These are phyloP conservation scores for Cyphomyrus discorhynchus DNA, from an alignment of 2,113 vertebrate genomes.

Conservation along the genomic window DNA sequence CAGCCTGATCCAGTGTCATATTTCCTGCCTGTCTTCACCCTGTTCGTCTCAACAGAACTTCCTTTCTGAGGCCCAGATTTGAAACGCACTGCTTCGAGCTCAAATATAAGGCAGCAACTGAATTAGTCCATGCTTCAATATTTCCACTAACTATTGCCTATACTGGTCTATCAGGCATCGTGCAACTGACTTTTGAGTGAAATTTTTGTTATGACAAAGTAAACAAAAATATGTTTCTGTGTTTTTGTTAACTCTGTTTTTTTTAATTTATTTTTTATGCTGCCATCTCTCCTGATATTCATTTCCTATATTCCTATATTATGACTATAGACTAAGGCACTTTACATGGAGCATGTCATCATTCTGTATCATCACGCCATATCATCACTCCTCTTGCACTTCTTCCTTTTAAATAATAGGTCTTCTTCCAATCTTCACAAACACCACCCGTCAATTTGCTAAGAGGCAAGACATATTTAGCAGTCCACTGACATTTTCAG, in stretches of 20 bases:
- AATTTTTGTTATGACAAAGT: neutral
- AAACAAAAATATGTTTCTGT: neutral
- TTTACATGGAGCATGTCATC: neutral
- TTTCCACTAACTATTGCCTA: neutral
- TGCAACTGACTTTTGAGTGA: neutral
- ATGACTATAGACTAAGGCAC: neutral
- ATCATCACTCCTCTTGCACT: neutral
- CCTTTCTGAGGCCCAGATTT: neutral
- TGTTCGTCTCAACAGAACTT: slow-evolving; percentile 24
- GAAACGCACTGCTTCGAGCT: slow-evolving; percentile 13
- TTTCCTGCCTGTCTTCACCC: slow-evolving; percentile 22
- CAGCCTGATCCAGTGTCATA: slow-evolving; percentile 48
- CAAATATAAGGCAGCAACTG: slow-evolving; percentile 14
- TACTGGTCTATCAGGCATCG: neutral
- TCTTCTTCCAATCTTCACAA: neutral
- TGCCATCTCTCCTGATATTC: neutral
- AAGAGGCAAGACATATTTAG: neutral
- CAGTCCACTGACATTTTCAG: neutral
- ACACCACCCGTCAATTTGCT: neutral
- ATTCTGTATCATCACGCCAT: neutral
- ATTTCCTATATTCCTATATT: neutral
- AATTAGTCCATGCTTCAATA: neutral
- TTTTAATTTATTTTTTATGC: neutral
- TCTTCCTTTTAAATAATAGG: neutral
- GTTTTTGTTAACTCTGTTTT: neutral